Evolutionary conservation across 2,113 vertebrate genomes (phyloP).

Genomic region (Verasper variegatus): DNA sequence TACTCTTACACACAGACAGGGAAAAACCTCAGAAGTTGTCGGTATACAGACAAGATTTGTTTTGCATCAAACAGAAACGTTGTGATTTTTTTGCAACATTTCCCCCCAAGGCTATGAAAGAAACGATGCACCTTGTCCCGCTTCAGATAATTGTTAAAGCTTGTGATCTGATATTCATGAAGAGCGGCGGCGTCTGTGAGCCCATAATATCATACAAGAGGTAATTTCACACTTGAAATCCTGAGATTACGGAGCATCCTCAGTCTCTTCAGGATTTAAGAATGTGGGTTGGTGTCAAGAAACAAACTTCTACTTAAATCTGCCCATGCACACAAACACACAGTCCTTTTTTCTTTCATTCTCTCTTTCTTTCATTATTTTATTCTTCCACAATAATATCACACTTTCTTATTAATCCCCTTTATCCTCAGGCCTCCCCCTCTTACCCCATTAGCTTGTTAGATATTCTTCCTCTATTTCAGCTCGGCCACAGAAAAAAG

Average conservation of each 20-base stretch:
- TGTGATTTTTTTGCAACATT: not conserved
- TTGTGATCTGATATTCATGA: conserved; percentile 29
- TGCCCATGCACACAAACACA: conserved; percentile 30
- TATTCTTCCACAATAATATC: conserved; percentile 22
- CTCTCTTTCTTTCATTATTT: conserved; percentile 18
- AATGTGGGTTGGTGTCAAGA: conserved; percentile 45
- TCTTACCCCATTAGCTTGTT: conserved; percentile 44
- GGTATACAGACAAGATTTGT: not conserved
- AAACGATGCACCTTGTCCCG: not conserved
- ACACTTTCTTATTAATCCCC: conserved; percentile 37
- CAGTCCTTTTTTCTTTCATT: conserved; percentile 25
- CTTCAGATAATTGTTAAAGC: conserved; percentile 23
- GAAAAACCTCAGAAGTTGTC: not conserved
- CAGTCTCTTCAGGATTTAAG: conserved; percentile 40
- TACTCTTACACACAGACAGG: no score
- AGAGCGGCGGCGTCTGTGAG: conserved; percentile 17
- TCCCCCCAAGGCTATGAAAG: not conserved
- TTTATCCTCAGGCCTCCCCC: conserved; percentile 30
- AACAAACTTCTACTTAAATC: conserved; percentile 35
- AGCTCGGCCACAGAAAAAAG: conserved; percentile 9
- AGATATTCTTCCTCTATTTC: conserved; percentile 15
- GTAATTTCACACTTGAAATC: conserved; percentile 60
- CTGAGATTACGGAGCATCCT: conserved; percentile 33
- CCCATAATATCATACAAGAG: conserved; percentile 26
- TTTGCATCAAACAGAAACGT: conserved; percentile 8